Evolutionary conservation across 2,888 invertebrate species (phyloP), one percentile per base, ranked within the genome.

Genomic region (Calameuta filiformis): DNA sequence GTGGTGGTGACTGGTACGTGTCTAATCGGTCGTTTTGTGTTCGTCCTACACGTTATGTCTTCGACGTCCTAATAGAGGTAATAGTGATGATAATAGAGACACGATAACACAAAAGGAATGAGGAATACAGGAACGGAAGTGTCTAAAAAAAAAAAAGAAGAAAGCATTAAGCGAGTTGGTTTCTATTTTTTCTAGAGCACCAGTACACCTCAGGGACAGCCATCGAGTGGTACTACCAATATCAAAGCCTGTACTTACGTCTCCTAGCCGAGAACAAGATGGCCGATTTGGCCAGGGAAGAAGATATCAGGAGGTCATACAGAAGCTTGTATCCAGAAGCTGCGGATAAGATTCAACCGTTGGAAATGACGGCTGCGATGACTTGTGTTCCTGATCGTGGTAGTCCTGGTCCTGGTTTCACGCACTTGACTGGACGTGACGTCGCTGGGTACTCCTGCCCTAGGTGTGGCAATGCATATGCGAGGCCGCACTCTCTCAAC

Each of bases 391-490:
- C 56, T 56, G 56, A 56, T 9, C 56, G 56, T 56, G 71, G 71
- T 34, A 34, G 33, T 33, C 31, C 33, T 31, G 33, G 71, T 12
- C 6, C 71, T 31, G 33, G 33, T 71, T 71, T 33, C 71, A 23
- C 71, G 31, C 33, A 33, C 12, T 12, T 31, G 31, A 71, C 71
- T 1, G 33, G 31, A 30, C 71, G 73, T 12, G 76, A 84, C 11
- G 23, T 78, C 1, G 76, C 80, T 6, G 83, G 81, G 11, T 89
- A 88, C 83, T 92, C 92, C 76, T 94, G 94, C 87, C 92, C 92
- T 35, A 92, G 93, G 68, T 94, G 94, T 87, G 94, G 94, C 40
- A 94, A 94, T 83, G 92, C 93, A 35, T 94, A 94, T 86, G 93
- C 93, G 12, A 92, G 94, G 56, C 92, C 93, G 30, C 94, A 94